phyloP scores from a whole-genome alignment of 2,888 invertebrate species.

The Pasiphila rectangulata region DNA sequence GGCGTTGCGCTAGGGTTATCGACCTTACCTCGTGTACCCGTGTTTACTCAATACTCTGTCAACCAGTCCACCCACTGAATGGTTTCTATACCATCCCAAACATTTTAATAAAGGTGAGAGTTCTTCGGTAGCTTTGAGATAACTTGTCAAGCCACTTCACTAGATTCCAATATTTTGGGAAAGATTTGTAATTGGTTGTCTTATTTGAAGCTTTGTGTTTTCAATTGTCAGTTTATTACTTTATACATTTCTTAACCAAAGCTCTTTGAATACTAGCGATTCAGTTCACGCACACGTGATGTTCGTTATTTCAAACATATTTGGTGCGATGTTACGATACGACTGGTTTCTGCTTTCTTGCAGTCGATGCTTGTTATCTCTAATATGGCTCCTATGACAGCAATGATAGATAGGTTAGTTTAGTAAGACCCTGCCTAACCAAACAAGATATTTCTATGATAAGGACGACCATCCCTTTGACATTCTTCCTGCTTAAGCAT shows the following conservation, averaged over 20 bases:
- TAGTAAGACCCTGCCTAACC: slow-evolving; percentile 56
- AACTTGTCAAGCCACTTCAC: slow-evolving; percentile 16
- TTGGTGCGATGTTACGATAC: slow-evolving; percentile 18
- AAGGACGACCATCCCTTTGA: slow-evolving; percentile 60
- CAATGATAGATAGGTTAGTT: slow-evolving; percentile 69
- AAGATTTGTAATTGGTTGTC: slow-evolving; percentile 8
- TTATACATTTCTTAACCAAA: neutral
- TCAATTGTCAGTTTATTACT: neutral
- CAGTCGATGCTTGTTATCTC: slow-evolving; percentile 56
- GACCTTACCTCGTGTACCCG: slow-evolving; percentile 57
- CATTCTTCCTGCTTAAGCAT: slow-evolving; percentile 42
- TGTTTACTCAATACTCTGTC: slow-evolving; percentile 64
- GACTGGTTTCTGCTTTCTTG: slow-evolving; percentile 36
- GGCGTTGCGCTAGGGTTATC: slow-evolving; percentile 54
- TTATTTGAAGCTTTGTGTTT: neutral
- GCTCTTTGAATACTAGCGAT: neutral
- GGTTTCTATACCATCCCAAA: slow-evolving; percentile 59
- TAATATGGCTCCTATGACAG: slow-evolving; percentile 57
- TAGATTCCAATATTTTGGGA: slow-evolving; percentile 7
- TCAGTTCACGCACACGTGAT: slow-evolving; percentile 6
- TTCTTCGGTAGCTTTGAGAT: slow-evolving; percentile 40
- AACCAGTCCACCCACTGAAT: slow-evolving; percentile 75
- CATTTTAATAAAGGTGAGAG: slow-evolving; percentile 49
- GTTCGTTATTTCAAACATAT: slow-evolving; percentile 18
- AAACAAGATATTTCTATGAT: slow-evolving; percentile 72